Conservation (phyloP, 2,888 invertebrate species). For the Augochlorella aurata region DNA sequence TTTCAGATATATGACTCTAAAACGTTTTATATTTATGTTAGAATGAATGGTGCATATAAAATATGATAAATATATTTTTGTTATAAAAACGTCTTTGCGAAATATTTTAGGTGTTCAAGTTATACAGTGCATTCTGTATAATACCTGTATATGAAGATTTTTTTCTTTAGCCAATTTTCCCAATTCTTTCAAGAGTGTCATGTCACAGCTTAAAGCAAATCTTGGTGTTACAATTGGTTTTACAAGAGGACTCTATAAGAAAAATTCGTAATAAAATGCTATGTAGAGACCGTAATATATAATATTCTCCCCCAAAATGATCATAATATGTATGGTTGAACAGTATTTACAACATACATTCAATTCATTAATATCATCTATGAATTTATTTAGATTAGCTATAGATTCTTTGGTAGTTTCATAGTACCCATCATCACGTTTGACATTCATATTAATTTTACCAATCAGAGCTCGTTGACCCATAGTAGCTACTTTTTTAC, state of each 20-base stretch:
- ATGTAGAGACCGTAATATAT: neutral
- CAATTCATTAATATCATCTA: constrained; percentile 80
- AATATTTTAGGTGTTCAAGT: neutral
- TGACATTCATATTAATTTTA: constrained; percentile 91
- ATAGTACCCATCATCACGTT: constrained; percentile 85
- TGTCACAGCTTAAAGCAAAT: constrained; percentile 91
- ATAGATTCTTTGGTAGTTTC: constrained; percentile 86
- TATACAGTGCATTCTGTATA: neutral
- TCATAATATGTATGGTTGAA: neutral
- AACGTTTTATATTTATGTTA: constrained; percentile 18
- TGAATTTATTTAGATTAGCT: constrained; percentile 85
- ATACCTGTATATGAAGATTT: constrained; percentile 89
- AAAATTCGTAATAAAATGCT: neutral
- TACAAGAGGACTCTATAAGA: constrained; percentile 86
- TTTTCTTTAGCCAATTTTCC: constrained; percentile 87
- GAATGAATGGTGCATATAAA: neutral
- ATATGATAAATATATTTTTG: neutral
- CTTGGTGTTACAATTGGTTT: constrained; percentile 92
- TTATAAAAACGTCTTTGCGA: neutral
- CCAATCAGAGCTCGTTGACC: constrained; percentile 94
- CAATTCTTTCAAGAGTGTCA: constrained; percentile 87
- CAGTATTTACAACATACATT: constrained; percentile 25
- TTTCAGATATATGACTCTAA: constrained; percentile 94
- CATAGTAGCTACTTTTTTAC: constrained; percentile 85
- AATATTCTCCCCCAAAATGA: neutral